Conservation (phyloP, 2,113 vertebrate species). For the Oncorhynchus keta region DNA sequence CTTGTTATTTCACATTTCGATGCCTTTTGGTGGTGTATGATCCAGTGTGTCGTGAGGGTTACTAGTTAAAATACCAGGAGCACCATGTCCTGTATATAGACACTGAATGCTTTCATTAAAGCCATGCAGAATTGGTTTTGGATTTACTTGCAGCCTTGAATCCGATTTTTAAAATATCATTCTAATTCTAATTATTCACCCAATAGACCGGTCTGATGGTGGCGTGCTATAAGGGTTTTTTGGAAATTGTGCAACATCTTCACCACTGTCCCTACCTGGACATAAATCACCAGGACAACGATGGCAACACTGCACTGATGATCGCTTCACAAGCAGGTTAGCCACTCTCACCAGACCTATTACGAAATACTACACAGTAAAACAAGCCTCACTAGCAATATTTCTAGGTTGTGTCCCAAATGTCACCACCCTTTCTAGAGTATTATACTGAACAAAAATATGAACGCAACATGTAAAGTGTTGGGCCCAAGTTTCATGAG, state of each 20-base stretch:
- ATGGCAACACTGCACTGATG: slow-evolving; percentile 88
- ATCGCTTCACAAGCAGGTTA: slow-evolving; percentile 87
- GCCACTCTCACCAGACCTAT: not conserved
- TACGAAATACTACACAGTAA: not conserved
- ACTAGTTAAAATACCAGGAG: not conserved
- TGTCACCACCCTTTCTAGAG: no score
- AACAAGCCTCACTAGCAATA: no score
- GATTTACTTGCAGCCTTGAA: not conserved
- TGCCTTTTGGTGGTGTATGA: not conserved
- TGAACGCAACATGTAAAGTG: no score
- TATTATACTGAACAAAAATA: no score
- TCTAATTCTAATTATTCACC: not conserved
- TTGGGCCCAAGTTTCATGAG: no score
- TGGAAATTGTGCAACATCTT: slow-evolving; percentile 75
- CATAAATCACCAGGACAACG: slow-evolving; percentile 88
- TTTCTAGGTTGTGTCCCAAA: no score
- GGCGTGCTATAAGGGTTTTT: slow-evolving; percentile 80
- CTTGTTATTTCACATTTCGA: not conserved
- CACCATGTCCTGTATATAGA: no score
- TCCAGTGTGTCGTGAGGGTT: not conserved
- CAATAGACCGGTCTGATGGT: slow-evolving; percentile 85
- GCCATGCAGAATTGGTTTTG: not conserved
- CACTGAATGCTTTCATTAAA: not conserved
- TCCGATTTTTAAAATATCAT: no score
- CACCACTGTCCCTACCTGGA: slow-evolving; percentile 79